A percentile compares a stretch with the other conserved stretches of the same genome.
Conservation (phyloP, 2,797 vertebrate genomes). For the Caiman crocodilus region DNA sequence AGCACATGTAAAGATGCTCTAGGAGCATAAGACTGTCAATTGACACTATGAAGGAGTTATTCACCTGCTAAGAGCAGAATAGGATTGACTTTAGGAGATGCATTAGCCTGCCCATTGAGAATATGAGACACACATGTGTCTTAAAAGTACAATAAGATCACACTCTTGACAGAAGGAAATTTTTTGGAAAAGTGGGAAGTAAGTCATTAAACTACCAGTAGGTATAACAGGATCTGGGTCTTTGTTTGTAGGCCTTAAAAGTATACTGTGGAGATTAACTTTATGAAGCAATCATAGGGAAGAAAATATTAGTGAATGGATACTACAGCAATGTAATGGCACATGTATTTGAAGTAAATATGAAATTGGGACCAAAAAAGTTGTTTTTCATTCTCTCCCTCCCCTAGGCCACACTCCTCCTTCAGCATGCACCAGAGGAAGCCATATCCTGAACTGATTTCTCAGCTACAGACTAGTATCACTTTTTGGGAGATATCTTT, state of each 20-base stretch:
- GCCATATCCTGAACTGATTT: not conserved
- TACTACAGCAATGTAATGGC: not conserved
- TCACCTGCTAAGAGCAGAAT: too few species aligned
- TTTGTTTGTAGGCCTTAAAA: not conserved
- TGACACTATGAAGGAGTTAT: too few species aligned
- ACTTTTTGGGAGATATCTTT: not conserved
- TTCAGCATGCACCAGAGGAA: not conserved
- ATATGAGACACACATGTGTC: too few species aligned
- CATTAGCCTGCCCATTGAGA: too few species aligned
- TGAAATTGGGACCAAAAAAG: constrained; percentile 42
- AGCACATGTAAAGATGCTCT: too few species aligned
- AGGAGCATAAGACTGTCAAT: too few species aligned
- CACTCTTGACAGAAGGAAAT: too few species aligned
- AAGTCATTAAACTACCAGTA: too few species aligned
- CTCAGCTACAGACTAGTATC: not conserved
- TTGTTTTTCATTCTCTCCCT: constrained; percentile 43
- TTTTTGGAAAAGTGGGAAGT: too few species aligned
- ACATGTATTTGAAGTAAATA: constrained; percentile 28
- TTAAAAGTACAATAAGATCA: too few species aligned
- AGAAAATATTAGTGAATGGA: not conserved
- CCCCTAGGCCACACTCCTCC: not conserved
- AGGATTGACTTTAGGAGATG: too few species aligned
- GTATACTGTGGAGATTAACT: not conserved
- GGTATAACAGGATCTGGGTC: too few species aligned
- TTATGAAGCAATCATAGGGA: not conserved